Evolutionary conservation across 2,797 vertebrate genomes (phyloP), one percentile per base, ranked within the genome.

Genomic region (Gymnothorax javanicus): DNA sequence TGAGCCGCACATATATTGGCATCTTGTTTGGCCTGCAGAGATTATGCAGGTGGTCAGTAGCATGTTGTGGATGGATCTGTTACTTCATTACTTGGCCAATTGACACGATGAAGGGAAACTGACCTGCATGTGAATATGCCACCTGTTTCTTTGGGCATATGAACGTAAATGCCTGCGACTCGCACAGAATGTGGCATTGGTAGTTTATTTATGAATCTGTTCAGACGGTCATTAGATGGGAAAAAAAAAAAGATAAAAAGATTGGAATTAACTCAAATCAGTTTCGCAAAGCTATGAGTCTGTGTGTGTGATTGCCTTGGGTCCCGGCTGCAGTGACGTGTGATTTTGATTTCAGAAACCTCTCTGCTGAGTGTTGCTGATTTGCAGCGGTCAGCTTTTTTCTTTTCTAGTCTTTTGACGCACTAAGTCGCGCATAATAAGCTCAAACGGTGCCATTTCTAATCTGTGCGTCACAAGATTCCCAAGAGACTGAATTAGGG

Each of bases 371-470:
- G 52, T 23, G 77, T 54, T 25, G n/a, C 85, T 9, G 62, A n/a
- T 90, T 89, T 89, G 85, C 87, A 85, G 59, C 85, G 83, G 89
- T 67, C 84, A 27, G 84, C 52, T 60, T 75, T 79, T 17, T 0
- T 87, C 83, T 43, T 89, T 71, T 87, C 33, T 81, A 75, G 84
- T 85, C 75, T 91, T 57, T 86, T 33, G 43, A 89, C 84, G 69
- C 87, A 90, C 82, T 90, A 90, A 91, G 87, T 92, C 89, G 89
- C 90, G 64, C 64, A 58, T 87, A 90, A 90, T 93, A 91, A 91
- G 88, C 60, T 86, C 79, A 69, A 87, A 90, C 86, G 64, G 85
- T 87, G 87, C 86, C n/a, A 20, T 91, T 89, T 88, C 89, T 88
- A 89, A 90, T 82, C 82, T 90, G 84, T 56, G 57, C 85, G 25